phyloP scores from a whole-genome alignment of 92 coral and sea anemone genomes.

The Montipora capitata region DNA sequence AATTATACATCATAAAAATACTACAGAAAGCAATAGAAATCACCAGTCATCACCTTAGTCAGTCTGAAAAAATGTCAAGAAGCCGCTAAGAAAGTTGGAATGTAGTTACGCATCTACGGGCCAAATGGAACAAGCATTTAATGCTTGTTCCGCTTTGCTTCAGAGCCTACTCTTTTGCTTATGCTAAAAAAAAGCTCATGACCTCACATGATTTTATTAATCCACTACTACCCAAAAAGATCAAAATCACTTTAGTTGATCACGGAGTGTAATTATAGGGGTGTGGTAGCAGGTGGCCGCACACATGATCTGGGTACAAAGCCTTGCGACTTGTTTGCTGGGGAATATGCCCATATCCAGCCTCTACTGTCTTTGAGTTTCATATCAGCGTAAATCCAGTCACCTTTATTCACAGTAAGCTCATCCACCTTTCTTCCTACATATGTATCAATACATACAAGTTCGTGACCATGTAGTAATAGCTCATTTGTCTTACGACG shows the following conservation, averaged over 20 bases:
- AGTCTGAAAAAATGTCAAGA: too few relatives aligned
- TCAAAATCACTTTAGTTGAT: background rate
- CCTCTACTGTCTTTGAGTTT: constrained; percentile 86
- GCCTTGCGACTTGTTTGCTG: constrained; percentile 87
- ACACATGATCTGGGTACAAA: constrained; percentile 93
- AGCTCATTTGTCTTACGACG: constrained; percentile 89
- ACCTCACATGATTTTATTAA: too few relatives aligned
- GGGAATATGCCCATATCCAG: constrained; percentile 97
- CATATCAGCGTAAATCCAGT: constrained; percentile 96
- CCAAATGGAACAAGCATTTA: too few relatives aligned
- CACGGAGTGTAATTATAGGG: constrained; percentile 41
- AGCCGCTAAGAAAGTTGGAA: too few relatives aligned
- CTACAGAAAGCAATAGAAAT: too few relatives aligned
- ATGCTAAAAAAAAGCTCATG: too few relatives aligned
- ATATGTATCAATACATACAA: constrained; percentile 87
- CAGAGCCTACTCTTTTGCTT: too few relatives aligned
- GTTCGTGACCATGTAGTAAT: constrained; percentile 88
- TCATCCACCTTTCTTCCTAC: constrained; percentile 76
- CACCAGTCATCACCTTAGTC: too few relatives aligned
- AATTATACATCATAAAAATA: too few relatives aligned
- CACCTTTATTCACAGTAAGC: constrained; percentile 91
- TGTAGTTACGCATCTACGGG: too few relatives aligned
- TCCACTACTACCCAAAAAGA: too few relatives aligned
- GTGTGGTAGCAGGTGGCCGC: constrained; percentile 94
- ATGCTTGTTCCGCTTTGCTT: too few relatives aligned